Percentiles rank a stretch among this genome's conserved stretches.
Evolutionary conservation across 2,888 invertebrate species (phyloP).

Genomic region (Macaria notata): DNA sequence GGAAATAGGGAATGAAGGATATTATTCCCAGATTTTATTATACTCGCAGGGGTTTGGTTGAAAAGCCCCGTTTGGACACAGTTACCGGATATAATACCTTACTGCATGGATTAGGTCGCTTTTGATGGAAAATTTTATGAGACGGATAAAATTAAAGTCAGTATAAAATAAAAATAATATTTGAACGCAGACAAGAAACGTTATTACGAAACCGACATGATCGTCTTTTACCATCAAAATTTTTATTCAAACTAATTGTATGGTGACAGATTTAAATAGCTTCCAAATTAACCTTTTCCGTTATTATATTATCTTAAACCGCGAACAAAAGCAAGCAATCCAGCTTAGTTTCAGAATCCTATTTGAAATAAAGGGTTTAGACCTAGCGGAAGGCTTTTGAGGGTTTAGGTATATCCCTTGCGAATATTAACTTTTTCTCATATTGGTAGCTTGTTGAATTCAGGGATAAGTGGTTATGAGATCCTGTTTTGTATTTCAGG

Average conservation of each 20-base stretch:
- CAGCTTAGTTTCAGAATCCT: conserved; percentile 7
- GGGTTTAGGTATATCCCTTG: conserved; percentile 8
- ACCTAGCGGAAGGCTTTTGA: conserved; percentile 13
- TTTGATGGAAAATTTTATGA: too few relatives aligned
- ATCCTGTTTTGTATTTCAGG: conserved; percentile 8
- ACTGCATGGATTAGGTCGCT: background rate
- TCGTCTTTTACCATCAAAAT: too few relatives aligned
- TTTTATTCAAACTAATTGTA: too few relatives aligned
- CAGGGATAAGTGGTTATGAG: conserved; percentile 14
- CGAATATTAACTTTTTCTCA: conserved; percentile 17
- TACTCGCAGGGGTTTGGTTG: conserved; percentile 33
- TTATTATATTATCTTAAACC: background rate
- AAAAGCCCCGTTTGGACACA: conserved; percentile 20
- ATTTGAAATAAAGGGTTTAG: conserved; percentile 19
- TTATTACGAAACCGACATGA: too few relatives aligned
- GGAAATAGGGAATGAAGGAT: conserved; percentile 31
- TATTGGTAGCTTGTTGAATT: conserved; percentile 6
- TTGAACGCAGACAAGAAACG: too few relatives aligned
- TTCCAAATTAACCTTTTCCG: too few relatives aligned
- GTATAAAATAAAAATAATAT: too few relatives aligned
- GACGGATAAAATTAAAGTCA: too few relatives aligned
- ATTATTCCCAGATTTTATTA: conserved; percentile 36
- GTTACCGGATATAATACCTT: conserved; percentile 10
- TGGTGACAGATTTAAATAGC: too few relatives aligned
- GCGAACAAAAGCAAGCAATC: background rate